Evolutionary conservation across 2,888 invertebrate species (phyloP), one percentile per base, ranked within the genome.

Genomic region (Pristionchus mayeri): DNA sequence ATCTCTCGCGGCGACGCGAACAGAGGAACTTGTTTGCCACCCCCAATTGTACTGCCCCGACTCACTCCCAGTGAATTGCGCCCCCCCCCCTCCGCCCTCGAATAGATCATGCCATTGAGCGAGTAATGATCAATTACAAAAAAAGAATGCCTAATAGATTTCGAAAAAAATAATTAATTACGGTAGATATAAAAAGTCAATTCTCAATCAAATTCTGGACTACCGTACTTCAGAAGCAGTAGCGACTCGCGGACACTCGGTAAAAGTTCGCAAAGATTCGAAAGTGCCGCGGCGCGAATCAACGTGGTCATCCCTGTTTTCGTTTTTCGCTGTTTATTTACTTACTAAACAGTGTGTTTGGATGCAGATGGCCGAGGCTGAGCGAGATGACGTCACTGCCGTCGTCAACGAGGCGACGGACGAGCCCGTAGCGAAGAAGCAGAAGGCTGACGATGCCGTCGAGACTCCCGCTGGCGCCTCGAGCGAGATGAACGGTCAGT

Each of bases 281-380:
- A 48, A 76, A 44, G 27, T 48, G 6, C 13, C 9, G n/a, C 44
- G 27, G 48, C 48, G 48, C 76, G 0, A 13, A 9, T n/a, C n/a
- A n/a, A n/a, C n/a, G n/a, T n/a, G n/a, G n/a, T 54, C 21, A 21
- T 67, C 9, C 48, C 48, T 27, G 48, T 76, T 63, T 76, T 48
- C 76, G 48, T 27, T 48, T 44, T 76, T 48, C 34, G 9, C 1
- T 18, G 34, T 24, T 57, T 57, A 57, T 34, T 67, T 67, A 37
- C 0, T 37, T 40, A 37, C 21, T 40, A 11, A 21, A 1, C 24
- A 24, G 27, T 27, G 3, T 40, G 48, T 48, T 48, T 11, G 11
- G n/a, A 44, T 71, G 37, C 76, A 76, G 76, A 76, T 76, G 76
- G 76, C 48, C 24, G 76, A 44, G 44, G 48, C 40, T 16, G 76